A percentile compares a stretch with the other conserved stretches of the same genome.
phyloP scores from a whole-genome alignment of 2,113 vertebrate species.

The Gymnorhina tibicen region DNA sequence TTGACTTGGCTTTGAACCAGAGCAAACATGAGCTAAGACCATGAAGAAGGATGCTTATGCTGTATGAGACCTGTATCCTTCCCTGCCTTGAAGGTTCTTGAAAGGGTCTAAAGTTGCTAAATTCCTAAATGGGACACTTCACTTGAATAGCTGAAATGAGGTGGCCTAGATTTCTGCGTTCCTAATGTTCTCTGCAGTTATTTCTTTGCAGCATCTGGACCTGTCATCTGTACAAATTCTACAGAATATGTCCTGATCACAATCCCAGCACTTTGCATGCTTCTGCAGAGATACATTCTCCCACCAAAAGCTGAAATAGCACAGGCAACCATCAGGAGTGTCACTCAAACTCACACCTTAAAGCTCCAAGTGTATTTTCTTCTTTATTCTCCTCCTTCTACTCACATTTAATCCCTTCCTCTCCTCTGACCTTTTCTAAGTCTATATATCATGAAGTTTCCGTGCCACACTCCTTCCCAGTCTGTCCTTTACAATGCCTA shows the following conservation, averaged over 20 bases:
- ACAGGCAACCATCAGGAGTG: not conserved
- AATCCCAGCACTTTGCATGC: not conserved
- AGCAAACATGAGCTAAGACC: not conserved
- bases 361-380: not conserved
- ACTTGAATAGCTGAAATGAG: not conserved
- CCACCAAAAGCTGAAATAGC: not conserved
- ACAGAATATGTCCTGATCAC: not conserved
- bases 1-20: not conserved
- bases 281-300: not conserved
- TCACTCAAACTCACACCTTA: not conserved
- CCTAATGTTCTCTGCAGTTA: not conserved
- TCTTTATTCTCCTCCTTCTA: not conserved
- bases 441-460: not conserved
- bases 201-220: not conserved
- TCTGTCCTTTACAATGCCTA: not conserved
- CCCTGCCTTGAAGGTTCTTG: not conserved
- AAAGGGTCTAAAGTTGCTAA: not conserved
- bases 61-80: not conserved
- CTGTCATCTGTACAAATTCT: not conserved
- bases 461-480: not conserved
- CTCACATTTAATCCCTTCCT: not conserved
- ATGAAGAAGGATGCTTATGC: not conserved
- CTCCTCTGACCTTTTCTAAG: not conserved
- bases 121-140: not conserved
- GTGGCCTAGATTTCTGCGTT: not conserved